Base-by-base conservation (phyloP, 1,140 invertebrate species). In the Drosophila lacteicornis region DNA sequence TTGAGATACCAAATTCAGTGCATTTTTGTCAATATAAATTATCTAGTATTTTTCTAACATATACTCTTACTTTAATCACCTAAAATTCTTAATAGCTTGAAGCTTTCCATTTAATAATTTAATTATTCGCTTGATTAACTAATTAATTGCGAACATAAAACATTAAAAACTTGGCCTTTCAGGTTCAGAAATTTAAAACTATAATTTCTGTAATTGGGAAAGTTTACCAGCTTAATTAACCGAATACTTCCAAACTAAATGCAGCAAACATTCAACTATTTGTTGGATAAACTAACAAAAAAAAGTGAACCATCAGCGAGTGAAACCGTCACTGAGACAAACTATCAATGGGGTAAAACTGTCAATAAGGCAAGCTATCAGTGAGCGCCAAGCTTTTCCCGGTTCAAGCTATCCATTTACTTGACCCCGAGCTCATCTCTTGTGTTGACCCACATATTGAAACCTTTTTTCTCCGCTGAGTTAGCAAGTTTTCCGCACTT, bases 371-470 rank as follows among this genome's bases (percentile, higher is more conserved):
- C 70, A 49, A 73, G 40, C 45, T 56, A 56, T 73, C 50, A 8
- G 47, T 42, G 19, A 42, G 43, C 36, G 43, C 42, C 25, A 69
- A 49, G 42, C 43, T 30, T 33, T 43, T 17, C 13, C 47, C 45
- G 49, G 49, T 36, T 19, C 49, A 40, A 22, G 53, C 65, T 73
- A 74, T 74, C 56, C 68, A 60, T 73, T 73, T 60, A 38, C 70
- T 74, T 74, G 70, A 73, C 68, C 68, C 69, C 27, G 15, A 38
- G 68, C 70, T 51, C 70, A 74, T 73, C 70, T 60, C 70, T 60
- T 42, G 49, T 45, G 38, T 78, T 69, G 75, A 77, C 63, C 62
- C 74, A 77, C 42, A 77, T 77, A 56, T 69, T 47, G 30, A 61
- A 55, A 49, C 43, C 46, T 68, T 55, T 59, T 47, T 25, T 40